A percentile compares a stretch with the other conserved stretches of the same genome.
These are phyloP conservation scores for Theristus sp. DNA, from an alignment of 2,888 invertebrate species.

Conservation along the genomic window DNA sequence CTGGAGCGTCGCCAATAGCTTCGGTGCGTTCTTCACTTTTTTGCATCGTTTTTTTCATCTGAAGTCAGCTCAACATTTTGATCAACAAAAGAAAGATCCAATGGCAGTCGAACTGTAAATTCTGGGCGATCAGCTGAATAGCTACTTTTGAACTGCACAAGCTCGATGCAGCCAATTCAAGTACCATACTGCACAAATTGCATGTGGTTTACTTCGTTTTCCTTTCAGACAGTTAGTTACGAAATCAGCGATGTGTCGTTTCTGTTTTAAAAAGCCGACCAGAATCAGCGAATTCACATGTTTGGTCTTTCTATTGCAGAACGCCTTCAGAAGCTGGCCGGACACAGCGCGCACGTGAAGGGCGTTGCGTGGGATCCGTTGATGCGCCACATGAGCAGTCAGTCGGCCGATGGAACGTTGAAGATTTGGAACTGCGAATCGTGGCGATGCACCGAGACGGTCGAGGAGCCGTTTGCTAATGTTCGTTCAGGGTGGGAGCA, in stretches of 20 bases:
- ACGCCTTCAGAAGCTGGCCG: slow-evolving; percentile 51
- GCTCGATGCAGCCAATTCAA: neutral
- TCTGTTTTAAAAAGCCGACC: neutral
- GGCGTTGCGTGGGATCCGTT: slow-evolving; percentile 98
- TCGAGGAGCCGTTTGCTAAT: slow-evolving; percentile 79
- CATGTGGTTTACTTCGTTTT: too few species aligned
- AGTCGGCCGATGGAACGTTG: slow-evolving; percentile 50
- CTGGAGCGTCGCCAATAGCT: slow-evolving; percentile 44
- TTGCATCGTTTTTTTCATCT: too few species aligned
- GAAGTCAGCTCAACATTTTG: neutral
- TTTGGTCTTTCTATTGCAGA: slow-evolving; percentile 13
- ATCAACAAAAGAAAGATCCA: neutral
- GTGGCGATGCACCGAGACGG: slow-evolving; percentile 69
- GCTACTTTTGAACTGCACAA: too few species aligned
- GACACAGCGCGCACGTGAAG: slow-evolving; percentile 45
- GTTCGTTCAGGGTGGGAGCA: too few species aligned
- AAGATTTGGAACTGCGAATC: slow-evolving; percentile 86
- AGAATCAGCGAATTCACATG: neutral
- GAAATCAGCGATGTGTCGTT: neutral
- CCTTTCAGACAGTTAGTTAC: neutral
- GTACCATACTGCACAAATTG: neutral
- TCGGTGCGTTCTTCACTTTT: too few species aligned
- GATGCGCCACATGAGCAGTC: slow-evolving; percentile 85
- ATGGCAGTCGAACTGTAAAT: too few species aligned
- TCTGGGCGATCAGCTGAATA: too few species aligned